A percentile compares a stretch with the other conserved stretches of the same genome.
phyloP scores from a whole-genome alignment of 2,797 vertebrate genomes.

The Agapornis canus region DNA sequence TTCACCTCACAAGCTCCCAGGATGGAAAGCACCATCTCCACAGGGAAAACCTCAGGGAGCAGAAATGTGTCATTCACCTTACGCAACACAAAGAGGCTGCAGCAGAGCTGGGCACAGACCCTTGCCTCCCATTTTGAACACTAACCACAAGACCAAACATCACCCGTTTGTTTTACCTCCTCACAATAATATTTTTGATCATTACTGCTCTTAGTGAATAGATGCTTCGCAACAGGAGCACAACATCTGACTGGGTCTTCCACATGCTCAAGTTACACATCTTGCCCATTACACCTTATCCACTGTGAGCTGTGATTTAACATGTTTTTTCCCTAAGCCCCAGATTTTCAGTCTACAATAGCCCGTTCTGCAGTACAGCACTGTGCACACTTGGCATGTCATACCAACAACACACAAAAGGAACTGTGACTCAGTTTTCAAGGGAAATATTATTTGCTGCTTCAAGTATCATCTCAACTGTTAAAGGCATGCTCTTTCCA shows the following conservation, averaged over 20 bases:
- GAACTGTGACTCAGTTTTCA: background rate
- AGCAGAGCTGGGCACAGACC: background rate
- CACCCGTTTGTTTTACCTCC: background rate
- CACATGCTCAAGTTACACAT: accelerated
- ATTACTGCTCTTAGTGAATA: background rate
- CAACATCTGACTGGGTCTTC: accelerated
- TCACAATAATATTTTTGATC: background rate
- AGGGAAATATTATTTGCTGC: background rate
- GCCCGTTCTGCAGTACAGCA: background rate
- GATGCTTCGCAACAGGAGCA: accelerated
- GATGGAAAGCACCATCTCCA: background rate
- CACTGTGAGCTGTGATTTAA: background rate
- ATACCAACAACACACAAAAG: background rate
- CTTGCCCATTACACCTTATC: background rate
- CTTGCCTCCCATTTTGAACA: background rate
- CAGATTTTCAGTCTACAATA: background rate
- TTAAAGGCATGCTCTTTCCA: background rate
- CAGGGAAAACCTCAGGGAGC: background rate
- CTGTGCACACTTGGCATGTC: background rate
- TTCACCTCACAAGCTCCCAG: background rate
- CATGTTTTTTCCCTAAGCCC: background rate
- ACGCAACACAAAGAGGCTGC: background rate
- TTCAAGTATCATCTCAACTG: background rate
- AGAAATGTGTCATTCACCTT: background rate
- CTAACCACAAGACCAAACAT: background rate